Percentiles rank a stretch among this genome's conserved stretches.
Conservation (phyloP, 2,888 invertebrate genomes). For the Globia sparganii region DNA sequence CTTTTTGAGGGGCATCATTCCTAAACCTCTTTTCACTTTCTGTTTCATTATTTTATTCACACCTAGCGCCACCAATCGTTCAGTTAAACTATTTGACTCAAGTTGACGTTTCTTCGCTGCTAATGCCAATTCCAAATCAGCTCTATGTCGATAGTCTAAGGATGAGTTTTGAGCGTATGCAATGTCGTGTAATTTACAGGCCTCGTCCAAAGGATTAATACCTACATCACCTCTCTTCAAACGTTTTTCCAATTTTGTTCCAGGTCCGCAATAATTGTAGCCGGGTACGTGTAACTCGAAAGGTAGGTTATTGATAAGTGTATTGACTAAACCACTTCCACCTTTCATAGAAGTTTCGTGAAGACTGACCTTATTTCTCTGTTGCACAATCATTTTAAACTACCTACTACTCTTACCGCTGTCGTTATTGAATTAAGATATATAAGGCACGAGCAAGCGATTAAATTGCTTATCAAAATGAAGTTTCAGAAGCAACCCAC, state of each 20-base stretch:
- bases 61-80: neutral
- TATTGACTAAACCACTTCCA: neutral
- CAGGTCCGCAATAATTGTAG: too few relatives aligned
- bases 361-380: neutral
- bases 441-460: neutral
- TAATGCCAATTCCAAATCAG: neutral
- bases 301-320: conserved; percentile 1
- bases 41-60: conserved; percentile 5
- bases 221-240: conserved; percentile 21
- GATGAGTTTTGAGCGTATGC: conserved; percentile 1
- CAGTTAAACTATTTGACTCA: neutral
- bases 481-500: conserved; percentile 7
- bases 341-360: neutral
- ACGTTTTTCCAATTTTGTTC: conserved; percentile 18
- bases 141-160: neutral
- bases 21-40: too few relatives aligned
- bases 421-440: neutral
- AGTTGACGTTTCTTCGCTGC: neutral
- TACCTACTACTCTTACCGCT: neutral
- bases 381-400: conserved; percentile 1
- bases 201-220: conserved; percentile 34
- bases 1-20: neutral
- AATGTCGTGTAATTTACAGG: conserved; percentile 7
- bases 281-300: too few relatives aligned
- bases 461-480: conserved; percentile 6